phyloP scores from a whole-genome alignment of 2,888 invertebrate genomes.

The Heliconius erato region DNA sequence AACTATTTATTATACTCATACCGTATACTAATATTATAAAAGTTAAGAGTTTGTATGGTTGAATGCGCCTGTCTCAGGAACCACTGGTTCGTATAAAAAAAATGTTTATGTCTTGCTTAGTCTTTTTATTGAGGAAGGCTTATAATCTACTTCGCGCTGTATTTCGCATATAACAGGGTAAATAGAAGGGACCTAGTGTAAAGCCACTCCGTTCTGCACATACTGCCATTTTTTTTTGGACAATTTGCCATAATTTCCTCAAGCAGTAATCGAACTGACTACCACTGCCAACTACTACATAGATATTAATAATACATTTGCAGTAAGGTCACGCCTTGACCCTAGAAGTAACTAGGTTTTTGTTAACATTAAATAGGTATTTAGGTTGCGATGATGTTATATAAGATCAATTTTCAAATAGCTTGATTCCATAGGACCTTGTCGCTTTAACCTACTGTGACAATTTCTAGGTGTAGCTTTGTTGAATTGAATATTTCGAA shows the following conservation, averaged over 20 bases:
- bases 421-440: conserved; percentile 17
- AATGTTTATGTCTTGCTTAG: too few species aligned
- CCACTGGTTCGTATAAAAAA: too few species aligned
- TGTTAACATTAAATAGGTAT: conserved; percentile 46
- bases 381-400: conserved; percentile 46
- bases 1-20: conserved; percentile 5
- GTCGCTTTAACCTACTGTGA: conserved; percentile 32
- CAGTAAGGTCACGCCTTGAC: conserved; percentile 42
- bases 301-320: conserved; percentile 4
- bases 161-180: too few species aligned
- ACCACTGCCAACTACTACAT: neutral
- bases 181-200: too few species aligned
- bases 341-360: conserved; percentile 36
- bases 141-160: too few species aligned
- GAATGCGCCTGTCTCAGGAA: too few species aligned
- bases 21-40: too few species aligned
- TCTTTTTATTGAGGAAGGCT: too few species aligned
- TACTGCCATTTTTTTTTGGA: neutral
- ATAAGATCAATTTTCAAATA: conserved; percentile 42
- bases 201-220: neutral
- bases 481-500: neutral
- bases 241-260: neutral
- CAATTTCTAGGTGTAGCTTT: neutral
- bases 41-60: too few species aligned
- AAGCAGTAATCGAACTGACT: conserved; percentile 9